A percentile compares a stretch with the other conserved stretches of the same genome.
Evolutionary conservation across 2,888 invertebrate species (phyloP).

Genomic region (Drosophila monieri): DNA sequence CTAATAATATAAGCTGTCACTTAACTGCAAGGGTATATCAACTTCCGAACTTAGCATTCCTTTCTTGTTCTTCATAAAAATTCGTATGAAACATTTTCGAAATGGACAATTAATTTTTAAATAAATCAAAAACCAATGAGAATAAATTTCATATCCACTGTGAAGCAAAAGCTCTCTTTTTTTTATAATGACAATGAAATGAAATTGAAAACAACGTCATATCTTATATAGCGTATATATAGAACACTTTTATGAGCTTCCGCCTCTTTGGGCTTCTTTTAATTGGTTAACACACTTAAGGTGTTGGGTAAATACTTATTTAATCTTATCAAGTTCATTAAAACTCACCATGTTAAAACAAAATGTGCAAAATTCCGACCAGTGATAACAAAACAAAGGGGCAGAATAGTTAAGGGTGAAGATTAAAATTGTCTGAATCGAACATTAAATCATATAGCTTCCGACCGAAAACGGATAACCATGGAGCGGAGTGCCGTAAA

Average conservation of each 20-base stretch:
- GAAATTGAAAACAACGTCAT: not conserved
- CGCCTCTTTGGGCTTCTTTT: not conserved
- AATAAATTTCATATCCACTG: not conserved
- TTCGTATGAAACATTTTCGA: too few relatives aligned
- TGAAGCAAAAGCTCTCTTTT: too few relatives aligned
- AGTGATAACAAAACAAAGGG: constrained; percentile 17
- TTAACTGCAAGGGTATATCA: too few relatives aligned
- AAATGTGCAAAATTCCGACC: constrained; percentile 57
- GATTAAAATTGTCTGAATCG: constrained; percentile 7
- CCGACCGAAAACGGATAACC: constrained; percentile 22
- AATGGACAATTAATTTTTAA: too few relatives aligned
- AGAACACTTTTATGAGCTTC: not conserved
- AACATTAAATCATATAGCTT: constrained; percentile 11
- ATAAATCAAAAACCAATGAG: not conserved
- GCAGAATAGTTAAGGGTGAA: constrained; percentile 4
- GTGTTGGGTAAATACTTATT: constrained; percentile 51
- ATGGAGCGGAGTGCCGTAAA: constrained; percentile 3
- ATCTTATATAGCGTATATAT: not conserved
- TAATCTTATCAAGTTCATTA: constrained; percentile 61
- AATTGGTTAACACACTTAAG: constrained; percentile 1
- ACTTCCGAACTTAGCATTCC: too few relatives aligned
- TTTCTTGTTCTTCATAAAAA: too few relatives aligned
- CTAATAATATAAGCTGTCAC: too few relatives aligned
- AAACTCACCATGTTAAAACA: constrained; percentile 64
- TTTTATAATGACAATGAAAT: not conserved